These are phyloP conservation scores for Nematostella vectensis DNA, from an alignment of 92 coral and sea anemone species.

Conservation along the genomic window DNA sequence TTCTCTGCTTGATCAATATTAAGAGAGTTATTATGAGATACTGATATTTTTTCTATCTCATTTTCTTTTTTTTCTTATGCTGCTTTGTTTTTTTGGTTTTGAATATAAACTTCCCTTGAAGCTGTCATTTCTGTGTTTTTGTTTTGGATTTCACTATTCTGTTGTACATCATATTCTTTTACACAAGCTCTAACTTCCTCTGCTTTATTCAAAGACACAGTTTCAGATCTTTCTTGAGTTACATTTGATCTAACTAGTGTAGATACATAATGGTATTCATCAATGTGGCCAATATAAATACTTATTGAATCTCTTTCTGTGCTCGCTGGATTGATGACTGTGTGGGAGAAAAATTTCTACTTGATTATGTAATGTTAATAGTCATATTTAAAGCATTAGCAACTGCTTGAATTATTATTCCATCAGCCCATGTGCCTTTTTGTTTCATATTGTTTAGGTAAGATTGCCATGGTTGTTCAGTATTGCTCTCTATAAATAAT, in stretches of 20 bases:
- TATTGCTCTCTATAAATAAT: slow-evolving; percentile 28
- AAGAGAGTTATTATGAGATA: background rate
- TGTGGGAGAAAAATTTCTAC: slow-evolving; percentile 23
- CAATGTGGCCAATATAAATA: slow-evolving; percentile 26
- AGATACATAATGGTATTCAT: slow-evolving; percentile 35
- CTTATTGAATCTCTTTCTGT: slow-evolving; percentile 12
- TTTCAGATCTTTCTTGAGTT: slow-evolving; percentile 2
- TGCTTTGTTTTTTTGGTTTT: slow-evolving; percentile 8
- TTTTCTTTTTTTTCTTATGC: background rate
- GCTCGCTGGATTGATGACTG: slow-evolving; percentile 34
- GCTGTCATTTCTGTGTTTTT: background rate
- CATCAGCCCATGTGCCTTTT: slow-evolving; percentile 48
- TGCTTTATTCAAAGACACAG: slow-evolving; percentile 2
- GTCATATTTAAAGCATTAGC: slow-evolving; percentile 32
- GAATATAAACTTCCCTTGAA: slow-evolving; percentile 6
- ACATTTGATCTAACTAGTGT: slow-evolving; percentile 8
- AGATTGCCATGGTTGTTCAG: slow-evolving; percentile 28
- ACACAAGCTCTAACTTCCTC: slow-evolving; percentile 2
- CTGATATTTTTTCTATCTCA: slow-evolving; percentile 2
- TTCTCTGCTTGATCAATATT: too few relatives aligned
- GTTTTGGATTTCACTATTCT: slow-evolving; percentile 8
- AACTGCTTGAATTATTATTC: slow-evolving; percentile 35
- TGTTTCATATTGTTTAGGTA: slow-evolving; percentile 17
- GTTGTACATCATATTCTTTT: slow-evolving; percentile 4
- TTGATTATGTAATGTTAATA: slow-evolving; percentile 27